Base-by-base conservation (phyloP, 1,140 invertebrate genomes). In the Trachymyrmex cornetzi region DNA sequence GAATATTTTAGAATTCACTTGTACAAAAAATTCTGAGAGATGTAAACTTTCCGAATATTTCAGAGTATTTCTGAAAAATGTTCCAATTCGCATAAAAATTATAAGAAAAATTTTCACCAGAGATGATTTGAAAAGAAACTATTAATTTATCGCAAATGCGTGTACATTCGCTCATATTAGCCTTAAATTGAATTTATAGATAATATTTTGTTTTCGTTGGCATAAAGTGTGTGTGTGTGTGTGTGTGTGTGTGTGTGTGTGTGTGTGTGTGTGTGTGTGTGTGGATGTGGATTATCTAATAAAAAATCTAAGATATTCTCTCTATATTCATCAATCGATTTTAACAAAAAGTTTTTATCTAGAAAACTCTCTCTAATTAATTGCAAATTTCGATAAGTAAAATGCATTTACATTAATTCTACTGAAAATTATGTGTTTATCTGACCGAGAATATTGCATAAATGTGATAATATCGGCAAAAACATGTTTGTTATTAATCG, bases 351-450 rank as follows among this genome's bases (percentile, higher is more conserved):
- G 5, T 22, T 7, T 57, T 66, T 2, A 59, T 75, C 2, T 61
- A 59, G n/a, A 59, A 75, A 19, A 16, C 5, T 57, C 19, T 57
- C 12, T 59, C 7, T 44, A 11, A 14, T 34, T 6, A 59, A 63
- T 48, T 30, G 19, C 11, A 79, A 72, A 22, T 81, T 22, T 34
- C n/a, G 3, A 53, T 63, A 53, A 53, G 1, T 69, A 12, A 85
- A 80, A 77, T 24, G 57, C 64, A 27, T 71, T 53, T 67, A 30
- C 1, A 6, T 5, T 79, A 38, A 71, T 82, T 48, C 6, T 34
- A 61, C 12, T 22, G 22, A 64, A 50, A 64, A 80, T 80, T 38
- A 16, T 38, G 14, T 50, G 11, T 38, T 53, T 67, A 80, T 80
- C n/a, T 12, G n/a, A n/a, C n/a, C n/a, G 7, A 14, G n/a, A 38